Conservation (phyloP, 2,797 vertebrate species). For the Gymnothorax reevesii region DNA sequence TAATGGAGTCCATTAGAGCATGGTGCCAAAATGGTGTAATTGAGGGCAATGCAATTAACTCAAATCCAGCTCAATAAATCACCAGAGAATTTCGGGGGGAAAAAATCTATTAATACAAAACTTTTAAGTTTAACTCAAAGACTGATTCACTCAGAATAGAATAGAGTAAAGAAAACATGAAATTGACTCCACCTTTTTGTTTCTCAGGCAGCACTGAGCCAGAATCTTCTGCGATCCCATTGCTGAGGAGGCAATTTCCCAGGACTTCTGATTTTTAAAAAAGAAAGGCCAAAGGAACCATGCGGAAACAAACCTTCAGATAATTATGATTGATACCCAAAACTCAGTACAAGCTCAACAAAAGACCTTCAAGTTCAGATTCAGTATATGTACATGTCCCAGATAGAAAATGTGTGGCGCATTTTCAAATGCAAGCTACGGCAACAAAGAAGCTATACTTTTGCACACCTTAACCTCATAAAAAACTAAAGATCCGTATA, state of each 20-base stretch:
- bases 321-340: neutral
- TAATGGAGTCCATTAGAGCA: neutral
- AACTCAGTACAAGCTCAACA: no score
- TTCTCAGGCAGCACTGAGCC: neutral
- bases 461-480: no score
- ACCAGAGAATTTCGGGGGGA: neutral
- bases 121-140: neutral
- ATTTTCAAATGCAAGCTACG: no score
- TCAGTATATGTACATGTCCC: no score
- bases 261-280: neutral
- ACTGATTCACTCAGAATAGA: constrained; percentile 13
- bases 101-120: neutral
- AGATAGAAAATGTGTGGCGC: no score
- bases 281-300: constrained; percentile 2
- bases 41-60: no score
- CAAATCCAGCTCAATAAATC: no score
- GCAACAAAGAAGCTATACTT: no score
- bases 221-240: neutral
- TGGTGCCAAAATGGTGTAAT: no score
- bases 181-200: neutral
- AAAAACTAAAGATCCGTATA: no score
- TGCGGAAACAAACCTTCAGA: neutral
- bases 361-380: no score
- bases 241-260: neutral
- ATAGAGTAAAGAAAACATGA: constrained; percentile 65